phyloP scores from a whole-genome alignment of 2,797 vertebrate species.

The Alauda arvensis region DNA sequence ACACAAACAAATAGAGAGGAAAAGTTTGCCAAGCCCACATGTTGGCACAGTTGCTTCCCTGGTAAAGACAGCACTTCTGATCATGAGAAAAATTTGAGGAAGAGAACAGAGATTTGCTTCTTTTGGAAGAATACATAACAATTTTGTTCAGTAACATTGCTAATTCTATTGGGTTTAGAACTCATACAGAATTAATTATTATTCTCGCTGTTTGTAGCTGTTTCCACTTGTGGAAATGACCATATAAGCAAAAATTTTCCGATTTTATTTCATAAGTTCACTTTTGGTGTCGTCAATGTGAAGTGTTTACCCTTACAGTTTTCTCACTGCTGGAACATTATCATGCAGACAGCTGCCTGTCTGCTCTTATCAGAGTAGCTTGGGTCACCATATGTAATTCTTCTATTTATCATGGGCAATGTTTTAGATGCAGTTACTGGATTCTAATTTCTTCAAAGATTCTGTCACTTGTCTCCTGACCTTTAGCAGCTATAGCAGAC shows the following conservation, averaged over 20 bases:
- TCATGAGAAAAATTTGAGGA: background rate
- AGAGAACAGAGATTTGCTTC: background rate
- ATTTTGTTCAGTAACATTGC: background rate
- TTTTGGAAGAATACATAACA: background rate
- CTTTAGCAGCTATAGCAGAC: background rate
- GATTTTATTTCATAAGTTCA: background rate
- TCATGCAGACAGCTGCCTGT: background rate
- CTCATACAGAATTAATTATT: background rate
- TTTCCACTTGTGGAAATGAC: background rate
- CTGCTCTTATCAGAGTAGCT: background rate
- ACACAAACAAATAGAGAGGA: background rate
- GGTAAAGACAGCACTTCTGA: background rate
- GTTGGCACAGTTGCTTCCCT: background rate
- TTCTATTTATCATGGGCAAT: background rate
- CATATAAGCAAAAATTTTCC: background rate
- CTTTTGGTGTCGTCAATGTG: background rate
- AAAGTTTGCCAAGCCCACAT: background rate
- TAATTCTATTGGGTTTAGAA: background rate
- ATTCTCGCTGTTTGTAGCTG: background rate
- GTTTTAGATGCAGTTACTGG: background rate
- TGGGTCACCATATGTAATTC: background rate
- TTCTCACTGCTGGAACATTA: background rate
- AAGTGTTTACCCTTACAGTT: background rate
- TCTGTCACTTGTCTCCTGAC: background rate
- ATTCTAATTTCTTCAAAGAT: background rate